These are phyloP conservation scores for Galeopsomyia nigrocyanea DNA, from an alignment of 2,888 invertebrate genomes.

Conservation along the genomic window DNA sequence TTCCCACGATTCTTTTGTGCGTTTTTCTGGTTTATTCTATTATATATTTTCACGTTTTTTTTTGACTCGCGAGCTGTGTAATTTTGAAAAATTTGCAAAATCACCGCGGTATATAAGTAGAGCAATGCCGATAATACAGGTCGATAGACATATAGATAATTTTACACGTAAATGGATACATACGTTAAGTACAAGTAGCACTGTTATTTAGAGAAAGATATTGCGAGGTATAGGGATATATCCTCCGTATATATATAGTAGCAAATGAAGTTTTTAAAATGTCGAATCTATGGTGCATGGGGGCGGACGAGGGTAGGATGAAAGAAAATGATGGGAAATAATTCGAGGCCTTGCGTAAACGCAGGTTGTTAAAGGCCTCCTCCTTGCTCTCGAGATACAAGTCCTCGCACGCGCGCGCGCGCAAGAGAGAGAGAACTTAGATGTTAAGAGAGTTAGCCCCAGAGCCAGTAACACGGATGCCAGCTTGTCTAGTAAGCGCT, in stretches of 20 bases:
- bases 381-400: constrained; percentile 25
- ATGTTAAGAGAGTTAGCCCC: not conserved
- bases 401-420: not conserved
- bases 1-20: no score
- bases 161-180: no score
- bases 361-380: not conserved
- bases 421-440: not conserved
- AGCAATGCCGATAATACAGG: no score
- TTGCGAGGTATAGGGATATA: no score
- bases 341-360: not conserved
- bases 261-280: not conserved
- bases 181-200: no score
- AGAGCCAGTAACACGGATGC: constrained; percentile 11
- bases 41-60: no score
- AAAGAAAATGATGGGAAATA: not conserved
- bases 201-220: no score
- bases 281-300: not conserved
- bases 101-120: no score
- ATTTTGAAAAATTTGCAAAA: no score
- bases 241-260: constrained; percentile 25
- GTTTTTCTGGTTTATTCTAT: no score
- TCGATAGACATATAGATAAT: no score
- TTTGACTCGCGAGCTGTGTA: no score
- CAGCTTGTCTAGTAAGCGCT: not conserved
- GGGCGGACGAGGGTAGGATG: not conserved